Evolutionary conservation across 2,113 vertebrate genomes (phyloP).

Genomic region (Carettochelys insculpta): DNA sequence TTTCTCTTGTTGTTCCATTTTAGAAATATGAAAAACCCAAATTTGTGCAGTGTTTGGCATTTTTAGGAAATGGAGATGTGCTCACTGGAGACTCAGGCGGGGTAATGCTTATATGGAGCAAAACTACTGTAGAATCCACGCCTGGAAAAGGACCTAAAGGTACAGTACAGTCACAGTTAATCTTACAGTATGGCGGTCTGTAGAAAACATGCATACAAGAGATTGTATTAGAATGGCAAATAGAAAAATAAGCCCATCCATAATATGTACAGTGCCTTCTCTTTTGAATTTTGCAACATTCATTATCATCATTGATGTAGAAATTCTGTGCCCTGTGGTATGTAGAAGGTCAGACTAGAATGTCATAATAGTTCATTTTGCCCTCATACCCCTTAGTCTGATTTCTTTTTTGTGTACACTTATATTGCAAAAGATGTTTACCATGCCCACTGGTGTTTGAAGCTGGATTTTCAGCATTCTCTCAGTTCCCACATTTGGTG

Average conservation of each 20-base stretch:
- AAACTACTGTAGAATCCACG: conserved; percentile 86
- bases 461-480: too few relatives aligned
- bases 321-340: neutral
- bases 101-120: conserved; percentile 92
- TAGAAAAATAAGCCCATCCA: neutral
- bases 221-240: neutral
- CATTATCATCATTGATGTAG: neutral
- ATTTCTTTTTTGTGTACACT: too few relatives aligned
- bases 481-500: too few relatives aligned
- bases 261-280: neutral
- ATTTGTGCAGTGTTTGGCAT: conserved; percentile 95
- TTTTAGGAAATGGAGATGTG: conserved; percentile 93
- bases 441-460: too few relatives aligned
- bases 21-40: conserved; percentile 99
- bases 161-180: conserved; percentile 51
- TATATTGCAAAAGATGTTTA: too few relatives aligned
- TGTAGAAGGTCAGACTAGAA: neutral
- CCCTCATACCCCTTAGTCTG: neutral
- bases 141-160: conserved; percentile 94
- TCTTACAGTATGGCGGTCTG: neutral
- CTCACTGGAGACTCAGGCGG: conserved; percentile 96
- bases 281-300: neutral
- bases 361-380: neutral
- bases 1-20: conserved; percentile 55
- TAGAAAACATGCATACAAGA: neutral